These are phyloP conservation scores for Chloroceryle inda DNA, from an alignment of 2,797 vertebrate genomes.

Conservation along the genomic window DNA sequence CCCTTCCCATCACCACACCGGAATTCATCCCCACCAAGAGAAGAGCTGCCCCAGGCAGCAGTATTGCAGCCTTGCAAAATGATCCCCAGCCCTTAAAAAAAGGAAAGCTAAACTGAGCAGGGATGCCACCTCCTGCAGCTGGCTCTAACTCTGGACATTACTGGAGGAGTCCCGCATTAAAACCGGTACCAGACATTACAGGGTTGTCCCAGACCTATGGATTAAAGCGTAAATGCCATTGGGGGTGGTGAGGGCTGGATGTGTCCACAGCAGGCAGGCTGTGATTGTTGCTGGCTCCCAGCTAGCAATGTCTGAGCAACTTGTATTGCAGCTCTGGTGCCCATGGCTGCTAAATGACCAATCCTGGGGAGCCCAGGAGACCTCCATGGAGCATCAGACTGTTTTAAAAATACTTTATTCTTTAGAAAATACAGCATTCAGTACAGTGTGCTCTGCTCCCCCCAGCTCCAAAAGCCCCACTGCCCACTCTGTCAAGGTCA, in stretches of 20 bases:
- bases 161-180: neutral
- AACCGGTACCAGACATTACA: neutral
- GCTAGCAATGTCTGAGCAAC: rapidly evolving
- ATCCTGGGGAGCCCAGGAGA: neutral
- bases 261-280: neutral
- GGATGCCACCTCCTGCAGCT: neutral
- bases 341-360: neutral
- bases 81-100: neutral
- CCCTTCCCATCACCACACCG: rapidly evolving
- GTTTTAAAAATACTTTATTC: conserved; percentile 88
- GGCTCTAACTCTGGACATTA: rapidly evolving
- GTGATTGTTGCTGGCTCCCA: rapidly evolving
- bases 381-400: conserved; percentile 17
- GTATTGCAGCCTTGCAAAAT: neutral
- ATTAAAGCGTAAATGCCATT: rapidly evolving
- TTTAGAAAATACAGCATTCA: conserved; percentile 87
- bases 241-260: neutral
- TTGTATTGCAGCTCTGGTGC: neutral
- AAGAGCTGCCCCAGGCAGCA: neutral
- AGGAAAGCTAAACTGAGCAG: neutral
- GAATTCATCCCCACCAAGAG: neutral
- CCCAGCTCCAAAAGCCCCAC: neutral
- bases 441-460: conserved; percentile 71
- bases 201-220: neutral
- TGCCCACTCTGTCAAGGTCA: neutral